A percentile compares a stretch with the other conserved stretches of the same genome.
Conservation (phyloP, 35 echinoderm and acorn worm species). For the Holothuria glaberrima region DNA sequence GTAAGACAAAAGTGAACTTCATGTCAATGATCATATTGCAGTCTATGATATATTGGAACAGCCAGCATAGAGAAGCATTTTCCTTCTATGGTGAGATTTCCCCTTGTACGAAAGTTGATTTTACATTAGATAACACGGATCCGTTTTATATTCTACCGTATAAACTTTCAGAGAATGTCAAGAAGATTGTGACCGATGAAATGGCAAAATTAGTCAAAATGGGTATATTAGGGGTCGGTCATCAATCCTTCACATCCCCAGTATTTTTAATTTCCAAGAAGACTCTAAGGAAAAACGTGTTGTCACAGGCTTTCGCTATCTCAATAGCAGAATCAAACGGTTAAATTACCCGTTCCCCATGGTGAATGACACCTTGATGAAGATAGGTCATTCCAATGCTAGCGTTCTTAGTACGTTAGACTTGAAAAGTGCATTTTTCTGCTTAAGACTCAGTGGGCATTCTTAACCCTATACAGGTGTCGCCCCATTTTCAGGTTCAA, state of each 20-base stretch:
- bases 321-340: slow-evolving; percentile 17
- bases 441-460: slow-evolving; percentile 12
- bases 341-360: slow-evolving; percentile 39
- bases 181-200: background rate
- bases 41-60: background rate
- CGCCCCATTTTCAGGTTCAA: slow-evolving; percentile 48
- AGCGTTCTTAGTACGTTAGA: slow-evolving; percentile 38
- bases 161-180: background rate
- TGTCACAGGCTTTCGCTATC: background rate
- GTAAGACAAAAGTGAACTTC: background rate
- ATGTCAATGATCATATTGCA: background rate
- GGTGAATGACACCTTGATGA: slow-evolving; percentile 20
- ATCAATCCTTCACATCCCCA: background rate
- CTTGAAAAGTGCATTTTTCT: slow-evolving; percentile 52
- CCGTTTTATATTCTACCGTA: background rate
- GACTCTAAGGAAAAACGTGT: slow-evolving; percentile 1
- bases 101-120: background rate
- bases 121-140: background rate
- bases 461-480: slow-evolving; percentile 58
- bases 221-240: background rate
- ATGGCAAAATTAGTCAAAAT: background rate
- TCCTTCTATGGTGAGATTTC: background rate
- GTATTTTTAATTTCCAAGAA: background rate
- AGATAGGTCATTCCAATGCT: slow-evolving; percentile 25
- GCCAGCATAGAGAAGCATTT: background rate